Conservation (phyloP, 2,888 invertebrate genomes). For the Ophion obscuratus region DNA sequence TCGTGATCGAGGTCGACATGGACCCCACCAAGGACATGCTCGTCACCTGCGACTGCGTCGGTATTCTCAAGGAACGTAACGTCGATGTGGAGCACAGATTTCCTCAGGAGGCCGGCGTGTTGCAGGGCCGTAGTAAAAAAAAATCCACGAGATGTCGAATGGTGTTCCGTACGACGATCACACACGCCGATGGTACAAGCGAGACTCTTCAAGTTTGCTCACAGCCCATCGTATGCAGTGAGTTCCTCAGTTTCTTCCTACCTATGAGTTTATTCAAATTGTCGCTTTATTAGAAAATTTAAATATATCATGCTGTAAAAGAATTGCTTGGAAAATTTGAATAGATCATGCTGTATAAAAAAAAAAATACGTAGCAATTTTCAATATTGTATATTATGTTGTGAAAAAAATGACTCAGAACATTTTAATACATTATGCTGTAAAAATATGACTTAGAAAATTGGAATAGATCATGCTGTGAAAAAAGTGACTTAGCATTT, state of each 20-base stretch:
- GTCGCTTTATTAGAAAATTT: too few relatives aligned
- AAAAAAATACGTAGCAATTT: too few relatives aligned
- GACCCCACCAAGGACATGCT: slow-evolving; percentile 96
- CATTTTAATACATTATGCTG: too few relatives aligned
- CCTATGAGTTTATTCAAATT: too few relatives aligned
- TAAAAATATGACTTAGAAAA: too few relatives aligned
- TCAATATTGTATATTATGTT: too few relatives aligned
- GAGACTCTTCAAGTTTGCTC: slow-evolving; percentile 96
- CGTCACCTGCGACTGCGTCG: slow-evolving; percentile 98
- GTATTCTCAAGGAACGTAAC: slow-evolving; percentile 97
- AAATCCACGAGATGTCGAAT: slow-evolving; percentile 97
- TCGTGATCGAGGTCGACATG: slow-evolving; percentile 96
- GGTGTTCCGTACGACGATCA: slow-evolving; percentile 95
- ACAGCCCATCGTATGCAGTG: slow-evolving; percentile 96
- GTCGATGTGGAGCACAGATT: slow-evolving; percentile 97
- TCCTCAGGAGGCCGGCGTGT: slow-evolving; percentile 90
- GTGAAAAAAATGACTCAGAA: too few relatives aligned
- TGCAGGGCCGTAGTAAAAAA: slow-evolving; percentile 91
- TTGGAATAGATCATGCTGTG: too few relatives aligned
- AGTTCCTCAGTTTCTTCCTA: slow-evolving; percentile 35
- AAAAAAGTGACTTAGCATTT: too few relatives aligned
- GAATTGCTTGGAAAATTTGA: too few relatives aligned
- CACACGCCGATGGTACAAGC: slow-evolving; percentile 90
- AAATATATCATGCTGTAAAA: too few relatives aligned
- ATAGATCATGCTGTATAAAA: too few relatives aligned